These are phyloP conservation scores for Sinodicranocentrus sp. DNA, from an alignment of 2,888 invertebrate genomes.

Conservation along the genomic window DNA sequence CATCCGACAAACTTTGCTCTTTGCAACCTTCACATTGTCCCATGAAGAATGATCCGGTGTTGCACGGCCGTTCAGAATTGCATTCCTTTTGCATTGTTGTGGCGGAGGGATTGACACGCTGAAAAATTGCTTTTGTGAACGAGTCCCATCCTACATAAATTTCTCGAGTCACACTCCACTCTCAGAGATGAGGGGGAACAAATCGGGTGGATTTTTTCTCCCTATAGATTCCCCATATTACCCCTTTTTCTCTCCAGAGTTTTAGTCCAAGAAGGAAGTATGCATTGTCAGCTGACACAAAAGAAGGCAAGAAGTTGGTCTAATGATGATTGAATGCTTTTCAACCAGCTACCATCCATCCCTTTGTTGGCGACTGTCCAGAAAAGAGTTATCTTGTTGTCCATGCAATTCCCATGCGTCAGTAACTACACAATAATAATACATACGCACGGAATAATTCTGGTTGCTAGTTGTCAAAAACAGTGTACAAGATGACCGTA, in stretches of 20 bases:
- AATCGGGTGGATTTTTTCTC: no score
- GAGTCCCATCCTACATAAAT: no score
- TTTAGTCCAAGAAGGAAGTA: not conserved
- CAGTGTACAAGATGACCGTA: no score
- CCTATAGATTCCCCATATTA: not conserved
- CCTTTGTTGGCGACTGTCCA: conserved; percentile 42
- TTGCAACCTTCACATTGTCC: conserved; percentile 9
- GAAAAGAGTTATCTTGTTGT: not conserved
- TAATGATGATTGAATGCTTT: conserved; percentile 45
- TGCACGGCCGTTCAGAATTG: conserved; percentile 6
- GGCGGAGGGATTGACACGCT: conserved; percentile 36
- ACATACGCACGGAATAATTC: not conserved
- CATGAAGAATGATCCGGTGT: not conserved
- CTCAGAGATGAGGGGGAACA: no score
- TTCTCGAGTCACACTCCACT: no score
- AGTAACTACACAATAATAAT: no score
- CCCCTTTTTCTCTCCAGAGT: not conserved
- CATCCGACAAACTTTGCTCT: not conserved
- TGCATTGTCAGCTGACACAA: conserved; percentile 16
- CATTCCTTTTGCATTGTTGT: conserved; percentile 30
- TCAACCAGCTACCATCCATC: conserved; percentile 23
- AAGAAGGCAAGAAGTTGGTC: conserved; percentile 19
- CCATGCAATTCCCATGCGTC: no score
- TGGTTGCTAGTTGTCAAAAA: no score
- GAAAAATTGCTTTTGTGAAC: conserved; percentile 44